These are phyloP conservation scores for Athrips mouffetella DNA, from an alignment of 2,888 invertebrate genomes.

Conservation along the genomic window DNA sequence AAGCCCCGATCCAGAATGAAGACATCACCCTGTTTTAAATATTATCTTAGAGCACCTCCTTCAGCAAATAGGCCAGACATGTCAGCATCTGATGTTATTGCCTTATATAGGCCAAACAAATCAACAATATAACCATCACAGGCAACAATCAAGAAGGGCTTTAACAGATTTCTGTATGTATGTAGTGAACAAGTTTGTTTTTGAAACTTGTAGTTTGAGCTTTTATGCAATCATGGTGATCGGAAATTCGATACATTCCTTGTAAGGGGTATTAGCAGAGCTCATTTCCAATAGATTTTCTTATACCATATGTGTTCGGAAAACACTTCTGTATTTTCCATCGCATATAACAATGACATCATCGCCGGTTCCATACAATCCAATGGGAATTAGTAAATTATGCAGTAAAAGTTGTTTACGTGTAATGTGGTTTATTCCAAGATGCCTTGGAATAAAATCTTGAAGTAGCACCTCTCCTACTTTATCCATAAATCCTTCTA, in stretches of 20 bases:
- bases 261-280: no score
- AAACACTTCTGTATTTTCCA: no score
- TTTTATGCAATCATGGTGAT: no score
- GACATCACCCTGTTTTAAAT: conserved; percentile 14
- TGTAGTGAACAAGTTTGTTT: conserved; percentile 24
- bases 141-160: conserved; percentile 20
- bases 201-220: conserved; percentile 23
- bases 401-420: background rate
- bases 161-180: conserved; percentile 18
- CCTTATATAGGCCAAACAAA: conserved; percentile 19
- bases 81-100: conserved; percentile 20
- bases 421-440: conserved; percentile 10
- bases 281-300: no score
- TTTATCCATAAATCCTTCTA: conserved; percentile 9
- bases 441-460: conserved; percentile 18
- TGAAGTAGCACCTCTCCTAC: conserved; percentile 13
- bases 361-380: background rate
- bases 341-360: conserved; percentile 22
- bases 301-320: no score
- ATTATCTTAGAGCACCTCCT: background rate
- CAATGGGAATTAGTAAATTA: background rate
- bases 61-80: conserved; percentile 15
- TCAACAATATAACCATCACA: conserved; percentile 21
- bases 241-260: no score
- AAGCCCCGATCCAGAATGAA: conserved; percentile 18